Percentiles rank a stretch among this genome's conserved stretches.
Conservation (phyloP, 2,113 vertebrate genomes). For the Paralichthys olivaceus region DNA sequence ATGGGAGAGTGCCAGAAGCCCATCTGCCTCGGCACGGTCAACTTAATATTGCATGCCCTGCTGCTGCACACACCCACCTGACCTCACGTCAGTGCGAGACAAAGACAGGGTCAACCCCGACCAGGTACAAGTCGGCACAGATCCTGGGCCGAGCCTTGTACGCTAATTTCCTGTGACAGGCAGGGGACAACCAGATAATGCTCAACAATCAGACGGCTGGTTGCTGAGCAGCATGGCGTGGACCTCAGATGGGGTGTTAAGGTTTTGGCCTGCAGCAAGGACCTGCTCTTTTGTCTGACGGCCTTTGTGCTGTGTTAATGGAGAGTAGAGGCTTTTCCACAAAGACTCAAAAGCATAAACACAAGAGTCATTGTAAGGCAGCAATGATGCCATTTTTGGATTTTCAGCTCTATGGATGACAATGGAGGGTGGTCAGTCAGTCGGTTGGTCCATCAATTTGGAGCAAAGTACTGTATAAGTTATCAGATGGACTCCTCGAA, state of each 20-base stretch:
- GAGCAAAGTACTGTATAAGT: background rate
- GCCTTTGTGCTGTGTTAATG: slow-evolving; percentile 57
- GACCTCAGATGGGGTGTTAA: slow-evolving; percentile 36
- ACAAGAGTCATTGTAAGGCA: slow-evolving; percentile 2
- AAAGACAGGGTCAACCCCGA: slow-evolving; percentile 73
- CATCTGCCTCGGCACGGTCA: slow-evolving; percentile 56
- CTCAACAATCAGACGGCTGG: slow-evolving; percentile 46
- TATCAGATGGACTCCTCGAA: background rate
- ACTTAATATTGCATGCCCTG: slow-evolving; percentile 43
- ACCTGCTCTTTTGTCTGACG: slow-evolving; percentile 55
- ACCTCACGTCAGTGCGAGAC: slow-evolving; percentile 70
- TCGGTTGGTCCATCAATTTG: background rate
- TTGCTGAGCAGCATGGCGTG: slow-evolving; percentile 44
- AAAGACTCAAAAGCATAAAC: slow-evolving; percentile 30
- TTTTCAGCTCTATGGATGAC: background rate
- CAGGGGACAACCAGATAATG: slow-evolving; percentile 71
- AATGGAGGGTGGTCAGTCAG: background rate
- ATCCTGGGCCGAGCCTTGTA: slow-evolving; percentile 45
- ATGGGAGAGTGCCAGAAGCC: slow-evolving; percentile 50
- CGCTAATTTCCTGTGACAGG: slow-evolving; percentile 78
- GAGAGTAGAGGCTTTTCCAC: slow-evolving; percentile 23
- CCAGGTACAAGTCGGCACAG: slow-evolving; percentile 71
- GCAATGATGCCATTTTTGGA: background rate
- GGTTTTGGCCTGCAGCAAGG: slow-evolving; percentile 31
- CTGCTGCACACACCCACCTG: slow-evolving; percentile 76